Evolutionary conservation across 2,797 vertebrate species (phyloP), one percentile per base, ranked within the genome.

Genomic region (Rallus crepitans): DNA sequence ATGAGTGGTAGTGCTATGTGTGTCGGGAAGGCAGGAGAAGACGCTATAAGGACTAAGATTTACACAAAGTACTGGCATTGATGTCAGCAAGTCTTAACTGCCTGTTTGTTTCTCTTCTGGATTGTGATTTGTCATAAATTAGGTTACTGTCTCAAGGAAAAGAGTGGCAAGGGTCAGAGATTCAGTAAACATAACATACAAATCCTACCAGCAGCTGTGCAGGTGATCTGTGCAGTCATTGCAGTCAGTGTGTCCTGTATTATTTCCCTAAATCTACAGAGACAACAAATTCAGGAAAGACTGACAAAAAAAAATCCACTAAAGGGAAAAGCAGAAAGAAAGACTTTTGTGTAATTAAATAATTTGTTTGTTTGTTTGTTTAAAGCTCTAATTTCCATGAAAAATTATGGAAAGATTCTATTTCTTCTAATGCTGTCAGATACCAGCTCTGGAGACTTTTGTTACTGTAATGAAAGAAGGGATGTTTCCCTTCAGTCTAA

Each of bases 1-100:
- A 40, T 55, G 15, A 50, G 20, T 50, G 30, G 27, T 6, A 59
- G 3, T 25, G 11, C 6, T 82, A 48, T 0, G 0, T 37, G 20
- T 72, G 7, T 40, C 85, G 39, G 16, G 25, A 71, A 71, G 7
- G n/a, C n/a, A 83, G 21, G 15, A 47, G 20, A 55, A 70, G 28
- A 37, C 20, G 33, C 16, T 15, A 5, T 33, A 18, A 83, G 2
- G 13, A 40, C 28, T 56, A 24, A 39, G 24, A 65, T 52, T 52
- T 52, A 60, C 31, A 63, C 12, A 28, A 50, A 48, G 7, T 63
- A 40, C 25, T 50, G 42, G 5, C 27, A 55, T 63, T 17, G n/a
- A 6, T 50, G 12, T 73, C 31, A 86, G 30, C 39, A 82, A 16
- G 63, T 88, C 28, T 42, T 48, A 45, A 25, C 2, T 42, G 56